These are phyloP conservation scores for Turritopsis dohrnii DNA, from an alignment of 30 jellyfish, hydroid and myxozoan species.

Conservation along the genomic window DNA sequence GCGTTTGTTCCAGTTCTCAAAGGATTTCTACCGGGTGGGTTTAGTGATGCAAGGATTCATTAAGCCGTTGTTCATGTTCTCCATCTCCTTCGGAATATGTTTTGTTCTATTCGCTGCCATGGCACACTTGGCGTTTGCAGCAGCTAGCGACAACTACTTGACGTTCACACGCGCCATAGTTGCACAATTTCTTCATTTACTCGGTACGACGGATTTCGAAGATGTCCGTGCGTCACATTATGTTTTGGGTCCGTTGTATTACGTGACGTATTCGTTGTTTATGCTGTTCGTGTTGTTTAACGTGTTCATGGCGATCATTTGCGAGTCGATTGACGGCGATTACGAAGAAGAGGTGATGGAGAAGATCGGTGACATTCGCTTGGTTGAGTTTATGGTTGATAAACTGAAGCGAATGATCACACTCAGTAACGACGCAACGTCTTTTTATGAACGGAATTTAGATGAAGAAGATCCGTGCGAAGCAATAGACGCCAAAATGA, in stretches of 20 bases:
- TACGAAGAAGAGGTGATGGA: slow-evolving; percentile 16
- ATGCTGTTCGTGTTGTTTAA: slow-evolving; percentile 41
- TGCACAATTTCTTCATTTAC: slow-evolving; percentile 38
- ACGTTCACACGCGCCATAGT: slow-evolving; percentile 29
- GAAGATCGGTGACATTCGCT: not conserved
- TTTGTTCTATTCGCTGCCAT: slow-evolving; percentile 38
- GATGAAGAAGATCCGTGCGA: not conserved
- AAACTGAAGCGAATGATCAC: not conserved
- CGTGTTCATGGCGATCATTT: slow-evolving; percentile 46
- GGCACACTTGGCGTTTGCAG: slow-evolving; percentile 32
- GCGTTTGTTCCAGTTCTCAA: slow-evolving; percentile 30
- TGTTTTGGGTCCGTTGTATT: slow-evolving; percentile 45
- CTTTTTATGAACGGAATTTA: not conserved
- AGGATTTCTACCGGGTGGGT: slow-evolving; percentile 23
- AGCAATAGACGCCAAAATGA: not conserved
- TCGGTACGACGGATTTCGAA: slow-evolving; percentile 52
- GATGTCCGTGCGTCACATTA: slow-evolving; percentile 27
- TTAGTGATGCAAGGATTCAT: slow-evolving; percentile 24
- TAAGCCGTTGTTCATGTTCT: slow-evolving; percentile 33
- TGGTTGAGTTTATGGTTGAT: slow-evolving; percentile 9
- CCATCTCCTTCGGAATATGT: slow-evolving; percentile 30
- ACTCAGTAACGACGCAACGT: not conserved
- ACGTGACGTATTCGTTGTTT: slow-evolving; percentile 33
- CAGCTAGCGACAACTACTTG: slow-evolving; percentile 26
- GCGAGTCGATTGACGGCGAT: slow-evolving; percentile 37